Percentiles rank a stretch among this genome's conserved stretches.
These are phyloP conservation scores for Holacanthus passer DNA, from an alignment of 2,113 vertebrate genomes.

Conservation along the genomic window DNA sequence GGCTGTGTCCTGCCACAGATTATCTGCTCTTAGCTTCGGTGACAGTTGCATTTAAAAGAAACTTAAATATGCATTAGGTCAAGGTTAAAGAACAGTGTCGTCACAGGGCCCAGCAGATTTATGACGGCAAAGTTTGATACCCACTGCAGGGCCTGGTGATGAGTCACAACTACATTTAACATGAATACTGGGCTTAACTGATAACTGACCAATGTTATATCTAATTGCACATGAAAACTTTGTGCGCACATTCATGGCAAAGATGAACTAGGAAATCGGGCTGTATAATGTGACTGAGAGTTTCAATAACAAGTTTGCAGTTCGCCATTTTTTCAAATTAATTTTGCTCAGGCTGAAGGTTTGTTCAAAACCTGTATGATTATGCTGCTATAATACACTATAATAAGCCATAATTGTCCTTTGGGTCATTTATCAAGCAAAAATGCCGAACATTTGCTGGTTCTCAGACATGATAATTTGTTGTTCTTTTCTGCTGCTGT, in stretches of 20 bases:
- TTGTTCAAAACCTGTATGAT: not conserved
- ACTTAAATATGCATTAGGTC: not conserved
- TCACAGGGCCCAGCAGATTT: not conserved
- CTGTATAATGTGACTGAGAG: slow-evolving; percentile 1
- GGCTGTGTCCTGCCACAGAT: not conserved
- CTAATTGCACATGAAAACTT: not conserved
- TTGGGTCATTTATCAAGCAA: not conserved
- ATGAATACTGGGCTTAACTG: not conserved
- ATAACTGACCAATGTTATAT: too few species aligned
- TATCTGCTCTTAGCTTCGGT: not conserved
- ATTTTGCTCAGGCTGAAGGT: not conserved
- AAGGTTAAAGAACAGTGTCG: not conserved
- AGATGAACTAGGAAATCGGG: not conserved
- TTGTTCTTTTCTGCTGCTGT: not conserved
- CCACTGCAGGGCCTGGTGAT: not conserved
- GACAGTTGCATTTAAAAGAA: not conserved
- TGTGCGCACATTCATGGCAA: not conserved
- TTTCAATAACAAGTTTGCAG: not conserved
- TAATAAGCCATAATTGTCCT: not conserved
- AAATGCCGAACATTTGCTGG: not conserved
- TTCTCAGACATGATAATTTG: slow-evolving; percentile 1
- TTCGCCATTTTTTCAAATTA: not conserved
- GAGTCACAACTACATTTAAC: not conserved
- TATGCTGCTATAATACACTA: not conserved
- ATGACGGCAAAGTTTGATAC: not conserved